Conservation (phyloP, 2,888 invertebrate genomes). For the Drosophila tanythrix region DNA sequence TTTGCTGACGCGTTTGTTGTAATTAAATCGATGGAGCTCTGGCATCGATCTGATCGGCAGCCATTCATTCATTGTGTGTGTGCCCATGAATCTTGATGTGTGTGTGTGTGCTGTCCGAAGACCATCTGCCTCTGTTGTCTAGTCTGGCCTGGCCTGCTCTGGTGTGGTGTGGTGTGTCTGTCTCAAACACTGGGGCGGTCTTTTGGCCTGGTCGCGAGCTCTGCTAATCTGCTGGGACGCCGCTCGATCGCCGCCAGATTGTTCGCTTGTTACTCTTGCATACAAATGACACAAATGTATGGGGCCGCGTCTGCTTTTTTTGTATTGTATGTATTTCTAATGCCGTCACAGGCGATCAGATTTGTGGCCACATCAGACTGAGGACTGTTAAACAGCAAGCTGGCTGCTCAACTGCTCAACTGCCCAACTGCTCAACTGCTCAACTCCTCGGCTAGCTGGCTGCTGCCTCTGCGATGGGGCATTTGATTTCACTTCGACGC, state of each 20-base stretch:
- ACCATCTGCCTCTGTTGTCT: constrained; percentile 43
- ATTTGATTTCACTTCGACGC: constrained; percentile 81
- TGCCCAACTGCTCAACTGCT: not conserved
- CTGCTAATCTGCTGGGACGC: constrained; percentile 76
- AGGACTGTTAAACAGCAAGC: constrained; percentile 34
- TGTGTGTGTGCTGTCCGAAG: constrained; percentile 71
- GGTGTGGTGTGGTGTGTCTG: constrained; percentile 9
- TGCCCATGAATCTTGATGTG: constrained; percentile 70
- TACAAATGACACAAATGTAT: constrained; percentile 84
- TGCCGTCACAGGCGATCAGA: constrained; percentile 79
- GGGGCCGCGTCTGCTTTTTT: constrained; percentile 66
- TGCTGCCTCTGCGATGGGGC: constrained; percentile 38
- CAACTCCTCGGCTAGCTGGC: constrained; percentile 7
- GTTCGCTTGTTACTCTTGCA: constrained; percentile 82
- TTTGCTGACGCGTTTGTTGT: constrained; percentile 82
- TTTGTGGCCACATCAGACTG: constrained; percentile 64
- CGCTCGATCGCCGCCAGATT: constrained; percentile 57
- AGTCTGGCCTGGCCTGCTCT: not conserved
- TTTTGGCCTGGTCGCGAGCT: constrained; percentile 55
- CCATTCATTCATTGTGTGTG: constrained; percentile 77
- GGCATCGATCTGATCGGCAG: constrained; percentile 76
- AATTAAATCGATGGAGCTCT: constrained; percentile 77
- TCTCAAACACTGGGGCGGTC: constrained; percentile 72
- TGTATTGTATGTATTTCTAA: constrained; percentile 78
- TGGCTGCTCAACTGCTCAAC: constrained; percentile 3